These are phyloP conservation scores for Oxyura jamaicensis DNA, from an alignment of 2,113 vertebrate genomes.

Conservation along the genomic window DNA sequence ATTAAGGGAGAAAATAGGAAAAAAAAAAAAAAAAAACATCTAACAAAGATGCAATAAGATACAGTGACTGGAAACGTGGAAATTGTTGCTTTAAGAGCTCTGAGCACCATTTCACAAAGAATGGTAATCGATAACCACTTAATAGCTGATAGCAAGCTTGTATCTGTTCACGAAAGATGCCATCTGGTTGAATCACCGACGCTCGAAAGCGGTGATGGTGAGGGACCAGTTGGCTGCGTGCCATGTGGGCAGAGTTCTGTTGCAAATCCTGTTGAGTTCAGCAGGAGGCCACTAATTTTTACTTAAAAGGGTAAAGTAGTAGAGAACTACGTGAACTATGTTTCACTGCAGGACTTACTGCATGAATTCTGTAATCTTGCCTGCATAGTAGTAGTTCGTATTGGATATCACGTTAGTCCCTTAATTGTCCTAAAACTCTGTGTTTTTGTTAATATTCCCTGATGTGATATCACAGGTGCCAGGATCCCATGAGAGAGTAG, in stretches of 20 bases:
- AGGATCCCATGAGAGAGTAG: slow-evolving; percentile 89
- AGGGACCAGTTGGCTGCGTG: neutral
- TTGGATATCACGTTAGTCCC: neutral
- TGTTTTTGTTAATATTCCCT: slow-evolving; percentile 85
- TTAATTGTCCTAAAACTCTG: slow-evolving; percentile 23
- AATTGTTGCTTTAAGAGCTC: neutral
- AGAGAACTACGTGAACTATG: neutral
- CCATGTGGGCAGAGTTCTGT: neutral
- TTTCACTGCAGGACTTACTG: neutral
- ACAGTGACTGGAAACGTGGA: neutral
- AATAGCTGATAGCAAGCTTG: neutral
- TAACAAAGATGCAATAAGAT: neutral
- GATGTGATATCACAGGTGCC: slow-evolving; percentile 85
- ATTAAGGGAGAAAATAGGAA: neutral
- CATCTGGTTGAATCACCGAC: neutral
- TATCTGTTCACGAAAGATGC: neutral
- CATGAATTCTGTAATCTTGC: neutral
- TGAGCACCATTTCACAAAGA: neutral
- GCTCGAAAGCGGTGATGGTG: neutral
- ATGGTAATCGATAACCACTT: neutral
- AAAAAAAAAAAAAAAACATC: accelerated
- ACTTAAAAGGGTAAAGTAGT: neutral
- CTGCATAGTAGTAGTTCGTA: neutral
- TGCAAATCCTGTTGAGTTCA: neutral
- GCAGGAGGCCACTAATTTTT: neutral